A percentile compares a stretch with the other conserved stretches of the same genome.
Evolutionary conservation across 2,888 invertebrate species (phyloP).

Genomic region (Stenichneumon culpator): DNA sequence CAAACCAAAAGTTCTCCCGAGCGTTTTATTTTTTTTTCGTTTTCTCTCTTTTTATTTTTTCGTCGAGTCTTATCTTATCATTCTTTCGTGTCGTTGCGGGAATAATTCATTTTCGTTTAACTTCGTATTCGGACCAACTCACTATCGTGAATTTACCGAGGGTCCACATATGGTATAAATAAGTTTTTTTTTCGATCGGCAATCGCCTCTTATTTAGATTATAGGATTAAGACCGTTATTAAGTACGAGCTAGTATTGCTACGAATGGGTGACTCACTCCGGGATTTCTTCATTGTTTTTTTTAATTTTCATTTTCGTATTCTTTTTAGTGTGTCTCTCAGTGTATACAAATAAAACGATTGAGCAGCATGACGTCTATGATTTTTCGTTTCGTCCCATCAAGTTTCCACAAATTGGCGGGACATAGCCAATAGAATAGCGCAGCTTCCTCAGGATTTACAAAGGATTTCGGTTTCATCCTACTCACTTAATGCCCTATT

Average conservation of each 20-base stretch:
- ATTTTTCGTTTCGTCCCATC: background rate
- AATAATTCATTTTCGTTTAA: slow-evolving; percentile 8
- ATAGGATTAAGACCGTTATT: slow-evolving; percentile 61
- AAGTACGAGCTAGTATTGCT: slow-evolving; percentile 66
- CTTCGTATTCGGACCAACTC: slow-evolving; percentile 28
- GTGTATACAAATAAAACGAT: slow-evolving; percentile 35
- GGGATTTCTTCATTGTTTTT: slow-evolving; percentile 30
- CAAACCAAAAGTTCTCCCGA: slow-evolving; percentile 49
- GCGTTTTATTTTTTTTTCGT: background rate
- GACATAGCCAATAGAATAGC: slow-evolving; percentile 13
- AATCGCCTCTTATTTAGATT: slow-evolving; percentile 47
- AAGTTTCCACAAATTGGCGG: slow-evolving; percentile 12
- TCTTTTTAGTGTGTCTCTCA: background rate
- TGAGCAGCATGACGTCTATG: slow-evolving; percentile 50
- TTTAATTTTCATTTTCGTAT: slow-evolving; percentile 5
- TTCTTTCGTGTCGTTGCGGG: slow-evolving; percentile 12
- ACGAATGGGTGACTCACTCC: slow-evolving; percentile 55
- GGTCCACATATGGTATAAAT: slow-evolving; percentile 42
- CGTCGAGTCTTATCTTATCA: slow-evolving; percentile 8
- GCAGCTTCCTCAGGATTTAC: background rate
- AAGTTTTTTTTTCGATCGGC: slow-evolving; percentile 40
- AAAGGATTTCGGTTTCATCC: background rate
- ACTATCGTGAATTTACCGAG: slow-evolving; percentile 38
- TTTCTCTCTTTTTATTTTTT: background rate
- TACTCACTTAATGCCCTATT: background rate